A percentile compares a stretch with the other conserved stretches of the same genome.
Evolutionary conservation across 2,888 invertebrate genomes (phyloP).

Genomic region (Dilophus febrilis): DNA sequence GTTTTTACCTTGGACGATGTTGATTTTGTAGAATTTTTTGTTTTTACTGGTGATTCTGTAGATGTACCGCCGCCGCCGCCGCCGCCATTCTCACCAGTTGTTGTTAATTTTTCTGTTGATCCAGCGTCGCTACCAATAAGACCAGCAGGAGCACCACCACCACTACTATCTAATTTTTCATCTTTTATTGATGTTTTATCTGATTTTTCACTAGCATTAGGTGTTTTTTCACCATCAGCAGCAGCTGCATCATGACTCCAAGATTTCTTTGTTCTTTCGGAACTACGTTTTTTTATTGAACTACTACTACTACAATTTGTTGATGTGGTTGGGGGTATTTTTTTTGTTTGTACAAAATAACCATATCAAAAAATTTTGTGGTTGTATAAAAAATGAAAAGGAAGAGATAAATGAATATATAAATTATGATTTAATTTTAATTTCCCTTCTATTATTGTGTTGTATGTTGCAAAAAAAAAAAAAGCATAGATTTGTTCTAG

Average conservation of each 20-base stretch:
- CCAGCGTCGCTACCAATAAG: neutral
- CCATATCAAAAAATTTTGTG: too few species aligned
- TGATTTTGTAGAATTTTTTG: conserved; percentile 15
- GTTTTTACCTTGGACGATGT: conserved; percentile 22
- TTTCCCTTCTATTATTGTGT: too few species aligned
- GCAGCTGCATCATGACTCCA: neutral
- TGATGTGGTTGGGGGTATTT: too few species aligned
- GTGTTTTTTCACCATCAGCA: neutral
- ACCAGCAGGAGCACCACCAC: neutral
- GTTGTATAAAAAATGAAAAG: too few species aligned
- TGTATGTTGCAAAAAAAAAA: too few species aligned
- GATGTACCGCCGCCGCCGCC: neutral
- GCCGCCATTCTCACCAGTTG: conserved; percentile 1
- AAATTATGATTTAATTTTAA: too few species aligned
- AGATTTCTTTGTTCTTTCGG: neutral
- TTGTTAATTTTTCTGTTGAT: too few species aligned
- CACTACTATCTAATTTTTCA: neutral
- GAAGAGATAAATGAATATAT: too few species aligned
- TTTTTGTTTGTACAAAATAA: too few species aligned
- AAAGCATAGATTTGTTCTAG: too few species aligned
- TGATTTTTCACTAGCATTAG: neutral
- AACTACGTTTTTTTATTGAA: neutral
- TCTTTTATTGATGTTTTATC: neutral
- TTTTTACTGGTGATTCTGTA: neutral
- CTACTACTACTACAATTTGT: too few species aligned